Conservation (phyloP, 2,113 vertebrate species). For the Herpailurus yagouaroundi region DNA sequence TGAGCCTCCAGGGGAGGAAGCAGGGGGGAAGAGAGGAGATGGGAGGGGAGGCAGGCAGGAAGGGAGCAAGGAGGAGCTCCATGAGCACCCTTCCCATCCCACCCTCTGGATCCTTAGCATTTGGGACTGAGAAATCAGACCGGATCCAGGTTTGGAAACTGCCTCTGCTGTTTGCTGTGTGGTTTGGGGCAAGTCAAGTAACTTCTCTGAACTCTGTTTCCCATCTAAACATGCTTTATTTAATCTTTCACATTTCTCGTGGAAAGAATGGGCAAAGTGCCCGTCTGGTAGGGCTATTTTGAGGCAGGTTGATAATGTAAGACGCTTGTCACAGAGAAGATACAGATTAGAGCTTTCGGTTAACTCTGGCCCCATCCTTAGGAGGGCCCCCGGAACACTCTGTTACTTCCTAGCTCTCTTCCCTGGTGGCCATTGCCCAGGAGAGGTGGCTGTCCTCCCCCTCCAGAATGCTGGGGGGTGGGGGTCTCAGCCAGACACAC, state of each 20-base stretch:
- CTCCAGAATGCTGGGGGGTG: neutral
- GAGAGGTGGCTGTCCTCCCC: neutral
- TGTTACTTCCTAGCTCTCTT: no score
- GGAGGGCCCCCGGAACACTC: neutral
- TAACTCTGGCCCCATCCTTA: neutral
- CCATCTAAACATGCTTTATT: neutral
- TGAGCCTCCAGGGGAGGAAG: neutral
- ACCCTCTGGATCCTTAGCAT: neutral
- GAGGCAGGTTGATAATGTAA: neutral
- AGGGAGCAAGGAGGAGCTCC: rapidly evolving
- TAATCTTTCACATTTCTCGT: neutral
- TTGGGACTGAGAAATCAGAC: neutral
- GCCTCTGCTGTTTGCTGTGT: slow-evolving; percentile 30
- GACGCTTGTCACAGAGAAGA: neutral
- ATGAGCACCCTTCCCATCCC: rapidly evolving
- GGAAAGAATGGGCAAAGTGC: neutral
- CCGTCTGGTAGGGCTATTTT: neutral
- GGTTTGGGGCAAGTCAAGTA: neutral
- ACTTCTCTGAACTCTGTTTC: neutral
- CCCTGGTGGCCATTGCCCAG: neutral
- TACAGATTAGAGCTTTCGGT: neutral
- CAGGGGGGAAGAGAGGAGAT: neutral
- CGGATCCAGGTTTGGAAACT: neutral
- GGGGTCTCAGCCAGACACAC: neutral
- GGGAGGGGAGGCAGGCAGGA: neutral